Evolutionary conservation across 2,113 vertebrate species (phyloP), one percentile per base, ranked within the genome.

Genomic region (Oryzias melastigma): DNA sequence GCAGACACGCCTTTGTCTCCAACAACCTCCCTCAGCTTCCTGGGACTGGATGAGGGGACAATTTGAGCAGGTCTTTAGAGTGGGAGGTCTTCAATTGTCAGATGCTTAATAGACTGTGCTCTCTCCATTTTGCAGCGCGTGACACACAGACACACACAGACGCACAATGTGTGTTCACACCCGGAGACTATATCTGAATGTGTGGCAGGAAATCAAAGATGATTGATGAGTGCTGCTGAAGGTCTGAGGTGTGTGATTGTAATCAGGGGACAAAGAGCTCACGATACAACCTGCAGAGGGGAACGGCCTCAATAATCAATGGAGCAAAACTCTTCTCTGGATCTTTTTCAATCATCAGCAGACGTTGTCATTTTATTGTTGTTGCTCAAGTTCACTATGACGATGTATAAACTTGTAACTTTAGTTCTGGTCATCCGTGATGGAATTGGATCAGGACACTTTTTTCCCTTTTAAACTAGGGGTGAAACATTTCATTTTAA

Each of bases 71-170:
- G 77, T 80, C 71, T 78, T 82, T 78, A 58, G 75, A 85, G 84
- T 88, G 78, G 88, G 88, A 90, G 89, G 89, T 86, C 87, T 83
- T 85, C 81, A 84, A 62, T 84, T 89, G 86, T 90, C 86, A 89
- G 78, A 83, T 44, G 67, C 84, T 90, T 88, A 88, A 88, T 90
- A 90, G 85, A 90, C 83, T 86, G 78, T 61, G 76, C 77, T 81
- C 75, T 81, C 83, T 83, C 80, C 71, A 85, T 80, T 80, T 80
- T 75, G 52, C 52, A 67, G 35, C 27, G 59, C 3, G 15, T 44
- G 42, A 66, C 17, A 57, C 18, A 41, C 41, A 14, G 56, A 48
- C 57, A 52, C 49, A 20, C 52, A 52, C 80, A 61, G 65, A 47
- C 46, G 19, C 71, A 65, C 35, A 35, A 35, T 35, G 29, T 49